These are phyloP conservation scores for Cosmopolites sordidus DNA, from an alignment of 2,888 invertebrate species.

Conservation along the genomic window DNA sequence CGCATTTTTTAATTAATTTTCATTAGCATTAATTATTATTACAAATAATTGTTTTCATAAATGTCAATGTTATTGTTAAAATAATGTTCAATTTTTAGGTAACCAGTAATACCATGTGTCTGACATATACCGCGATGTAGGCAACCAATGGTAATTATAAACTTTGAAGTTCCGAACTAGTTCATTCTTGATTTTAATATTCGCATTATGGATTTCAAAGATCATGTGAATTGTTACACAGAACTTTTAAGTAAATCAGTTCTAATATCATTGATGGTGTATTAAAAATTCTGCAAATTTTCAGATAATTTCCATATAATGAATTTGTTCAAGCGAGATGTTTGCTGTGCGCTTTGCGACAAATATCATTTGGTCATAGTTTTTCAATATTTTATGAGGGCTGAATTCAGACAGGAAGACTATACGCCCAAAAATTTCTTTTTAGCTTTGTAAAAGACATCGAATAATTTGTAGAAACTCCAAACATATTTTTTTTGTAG, in stretches of 20 bases:
- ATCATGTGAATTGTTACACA: slow-evolving; percentile 24
- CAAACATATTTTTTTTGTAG: slow-evolving; percentile 38
- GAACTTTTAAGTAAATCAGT: slow-evolving; percentile 27
- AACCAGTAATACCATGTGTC: neutral
- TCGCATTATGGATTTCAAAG: slow-evolving; percentile 30
- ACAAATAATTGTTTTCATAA: too few relatives aligned
- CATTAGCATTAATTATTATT: too few relatives aligned
- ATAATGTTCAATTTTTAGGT: neutral
- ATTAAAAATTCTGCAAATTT: too few relatives aligned
- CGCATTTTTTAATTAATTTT: too few relatives aligned
- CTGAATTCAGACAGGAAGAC: slow-evolving; percentile 46
- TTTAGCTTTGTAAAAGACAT: slow-evolving; percentile 55
- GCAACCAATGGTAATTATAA: too few relatives aligned
- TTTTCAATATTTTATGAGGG: slow-evolving; percentile 55
- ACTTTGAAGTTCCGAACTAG: too few relatives aligned
- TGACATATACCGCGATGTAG: too few relatives aligned
- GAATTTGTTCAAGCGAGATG: slow-evolving; percentile 49
- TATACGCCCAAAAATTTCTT: slow-evolving; percentile 54
- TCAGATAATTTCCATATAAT: slow-evolving; percentile 43
- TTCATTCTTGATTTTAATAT: too few relatives aligned
- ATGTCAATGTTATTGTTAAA: too few relatives aligned
- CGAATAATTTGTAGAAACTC: too few relatives aligned
- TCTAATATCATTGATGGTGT: too few relatives aligned
- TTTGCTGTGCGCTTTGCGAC: slow-evolving; percentile 52
- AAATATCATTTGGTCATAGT: slow-evolving; percentile 56